phyloP scores from a whole-genome alignment of 2,888 invertebrate genomes.

The Drymonia ruficornis region DNA sequence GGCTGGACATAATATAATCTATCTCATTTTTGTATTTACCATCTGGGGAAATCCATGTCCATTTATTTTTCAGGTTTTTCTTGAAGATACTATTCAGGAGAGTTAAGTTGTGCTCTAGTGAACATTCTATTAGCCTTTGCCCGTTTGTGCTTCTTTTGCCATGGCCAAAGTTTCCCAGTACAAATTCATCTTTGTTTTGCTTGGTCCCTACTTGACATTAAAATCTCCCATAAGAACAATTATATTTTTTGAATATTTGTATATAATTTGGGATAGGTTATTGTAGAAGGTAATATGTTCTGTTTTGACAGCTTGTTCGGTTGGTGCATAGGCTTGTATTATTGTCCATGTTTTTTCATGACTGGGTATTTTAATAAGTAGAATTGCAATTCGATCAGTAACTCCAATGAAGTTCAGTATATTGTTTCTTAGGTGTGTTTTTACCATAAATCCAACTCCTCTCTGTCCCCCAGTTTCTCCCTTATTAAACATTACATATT shows the following conservation, averaged over 20 bases:
- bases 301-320: constrained; percentile 4
- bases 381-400: constrained; percentile 4
- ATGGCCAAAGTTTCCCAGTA: not conserved
- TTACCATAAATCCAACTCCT: constrained; percentile 10
- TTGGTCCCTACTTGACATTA: not conserved
- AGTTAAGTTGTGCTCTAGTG: not conserved
- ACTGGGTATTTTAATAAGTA: constrained; percentile 4
- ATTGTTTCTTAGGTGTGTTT: too few species aligned
- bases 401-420: constrained; percentile 3
- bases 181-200: not conserved
- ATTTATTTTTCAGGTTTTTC: constrained; percentile 1
- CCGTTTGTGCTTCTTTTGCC: constrained; percentile 4
- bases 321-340: constrained; percentile 8
- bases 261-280: constrained; percentile 1
- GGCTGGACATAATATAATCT: not conserved
- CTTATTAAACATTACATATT: constrained; percentile 1
- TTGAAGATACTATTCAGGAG: not conserved
- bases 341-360: constrained; percentile 8
- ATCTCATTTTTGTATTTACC: not conserved
- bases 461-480: not conserved
- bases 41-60: constrained; percentile 2
- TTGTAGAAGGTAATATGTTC: constrained; percentile 4
- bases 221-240: constrained; percentile 3
- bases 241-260: constrained; percentile 5
- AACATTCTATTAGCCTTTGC: not conserved